Base-by-base conservation (phyloP, 1,140 invertebrate genomes). In the Diploscapter pachys region DNA sequence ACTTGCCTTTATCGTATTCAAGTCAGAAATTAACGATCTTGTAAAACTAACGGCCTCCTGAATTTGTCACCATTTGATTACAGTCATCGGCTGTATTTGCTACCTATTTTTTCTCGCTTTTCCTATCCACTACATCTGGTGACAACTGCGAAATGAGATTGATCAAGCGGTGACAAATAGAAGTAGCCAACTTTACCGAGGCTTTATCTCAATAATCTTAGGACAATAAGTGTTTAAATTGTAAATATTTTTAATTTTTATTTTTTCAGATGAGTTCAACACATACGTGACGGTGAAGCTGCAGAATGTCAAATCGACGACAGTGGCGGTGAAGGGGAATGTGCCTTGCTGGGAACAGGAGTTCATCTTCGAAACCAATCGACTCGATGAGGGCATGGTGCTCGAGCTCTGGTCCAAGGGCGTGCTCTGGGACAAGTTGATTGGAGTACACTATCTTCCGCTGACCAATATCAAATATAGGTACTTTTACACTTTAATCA, bases 331-430 rank as follows among this genome's bases (percentile, higher is more conserved):
- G 68, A 95, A 95, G 90, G 95, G 95, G 84, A 90, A 91, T 83
- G 91, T 92, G 88, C 95, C 95, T 83, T 92, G 91, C 87, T 98
- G 95, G 95, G 94, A 96, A 87, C 94, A 97, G 89, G 95, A 98
- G 88, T 97, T 97, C 89, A 91, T 96, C 85, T 98, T 97, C 89
- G 95, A 98, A 89, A 95, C 93, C 72, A 95, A 95, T 89, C 90
- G 95, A 85, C 89, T 96, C 86, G 95, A 95, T 86, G 90, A 92
- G 75, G 94, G 94, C 71, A 87, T 98, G 72, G 89, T 96, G 72
- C 91, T 97, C 71, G 95, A 98, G 88, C 91, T 97, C 78, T 97
- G 95, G 95, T 93, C 92, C 89, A 97, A 96, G 87, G 95, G 94
- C n/a, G 92, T 96, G 89, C 90, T 97, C 76, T 96, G 94, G 94